Evolutionary conservation across 2,888 invertebrate genomes (phyloP).

Genomic region (Zhuqinia jingwanae): DNA sequence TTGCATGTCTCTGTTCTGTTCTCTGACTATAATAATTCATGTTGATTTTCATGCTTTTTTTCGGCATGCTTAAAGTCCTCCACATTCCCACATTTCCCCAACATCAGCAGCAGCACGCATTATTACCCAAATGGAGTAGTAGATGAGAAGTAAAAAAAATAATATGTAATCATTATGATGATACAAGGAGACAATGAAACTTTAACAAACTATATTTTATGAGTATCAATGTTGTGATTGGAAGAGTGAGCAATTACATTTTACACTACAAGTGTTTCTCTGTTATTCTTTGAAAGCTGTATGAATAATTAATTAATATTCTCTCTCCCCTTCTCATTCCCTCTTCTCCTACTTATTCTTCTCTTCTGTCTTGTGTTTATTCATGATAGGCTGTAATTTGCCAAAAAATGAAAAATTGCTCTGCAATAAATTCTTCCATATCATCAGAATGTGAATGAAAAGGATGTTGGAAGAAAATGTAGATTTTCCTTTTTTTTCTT

Average conservation of each 20-base stretch:
- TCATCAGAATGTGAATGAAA: conserved; percentile 64
- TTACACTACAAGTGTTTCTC: conserved; percentile 62
- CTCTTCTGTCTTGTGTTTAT: conserved; percentile 57
- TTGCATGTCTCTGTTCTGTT: background rate
- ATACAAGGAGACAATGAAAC: background rate
- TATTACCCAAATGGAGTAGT: background rate
- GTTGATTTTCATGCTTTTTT: background rate
- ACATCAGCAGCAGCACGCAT: background rate
- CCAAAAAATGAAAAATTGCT: conserved; percentile 72
- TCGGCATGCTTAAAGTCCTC: background rate
- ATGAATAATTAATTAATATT: conserved; percentile 71
- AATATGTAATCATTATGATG: conserved; percentile 11
- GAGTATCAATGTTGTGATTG: conserved; percentile 58
- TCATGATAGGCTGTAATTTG: conserved; percentile 68
- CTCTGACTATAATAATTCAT: background rate
- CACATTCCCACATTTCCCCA: conserved; percentile 19
- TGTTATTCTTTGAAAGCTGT: conserved; percentile 52
- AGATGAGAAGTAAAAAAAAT: background rate
- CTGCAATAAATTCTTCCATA: conserved; percentile 67
- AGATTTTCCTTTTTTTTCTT: conserved; percentile 32
- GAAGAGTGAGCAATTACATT: conserved; percentile 65
- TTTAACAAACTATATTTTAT: conserved; percentile 38
- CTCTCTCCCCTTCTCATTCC: conserved; percentile 37
- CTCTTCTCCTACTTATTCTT: background rate
- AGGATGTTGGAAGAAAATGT: conserved; percentile 58